A percentile compares a stretch with the other conserved stretches of the same genome.
phyloP scores from a whole-genome alignment of 2,797 vertebrate species.

The Decapterus maruadsi region DNA sequence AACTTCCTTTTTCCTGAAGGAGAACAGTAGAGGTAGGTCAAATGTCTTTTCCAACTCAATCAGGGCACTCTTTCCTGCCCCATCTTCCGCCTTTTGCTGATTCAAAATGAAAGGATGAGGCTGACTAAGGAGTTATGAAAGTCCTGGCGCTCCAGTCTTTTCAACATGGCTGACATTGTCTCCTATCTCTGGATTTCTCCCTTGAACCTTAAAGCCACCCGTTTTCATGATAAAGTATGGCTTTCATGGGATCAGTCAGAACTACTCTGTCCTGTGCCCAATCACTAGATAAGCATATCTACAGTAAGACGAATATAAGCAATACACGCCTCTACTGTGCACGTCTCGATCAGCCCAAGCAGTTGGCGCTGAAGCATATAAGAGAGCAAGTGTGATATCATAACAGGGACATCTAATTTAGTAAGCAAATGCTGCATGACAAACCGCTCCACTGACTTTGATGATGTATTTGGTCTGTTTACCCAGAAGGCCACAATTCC shows the following conservation, averaged over 20 bases:
- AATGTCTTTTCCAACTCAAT: conserved; percentile 69
- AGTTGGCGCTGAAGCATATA: conserved; percentile 39
- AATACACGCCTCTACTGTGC: conserved; percentile 1
- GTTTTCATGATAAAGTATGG: conserved; percentile 22
- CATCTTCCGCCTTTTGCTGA: conserved; percentile 24
- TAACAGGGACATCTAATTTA: conserved; percentile 60
- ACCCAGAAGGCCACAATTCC: conserved; percentile 45
- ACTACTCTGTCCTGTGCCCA: conserved; percentile 14
- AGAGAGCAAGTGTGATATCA: conserved; percentile 42
- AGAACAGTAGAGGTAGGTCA: conserved; percentile 54
- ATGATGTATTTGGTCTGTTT: conserved; percentile 62
- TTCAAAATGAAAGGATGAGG: conserved; percentile 54
- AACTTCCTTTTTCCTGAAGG: conserved; percentile 71
- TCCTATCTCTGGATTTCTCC: conserved; percentile 43
- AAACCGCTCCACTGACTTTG: conserved; percentile 49
- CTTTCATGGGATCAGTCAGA: conserved; percentile 34
- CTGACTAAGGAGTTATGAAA: conserved; percentile 54
- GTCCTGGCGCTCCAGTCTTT: conserved; percentile 27
- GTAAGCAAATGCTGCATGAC: conserved; percentile 63
- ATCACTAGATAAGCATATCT: conserved; percentile 47
- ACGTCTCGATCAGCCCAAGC: conserved; percentile 28
- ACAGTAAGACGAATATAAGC: conserved; percentile 32
- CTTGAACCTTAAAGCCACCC: conserved; percentile 20
- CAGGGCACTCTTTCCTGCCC: conserved; percentile 33
- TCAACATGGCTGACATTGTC: conserved; percentile 14